Base-by-base conservation (phyloP, 2,888 invertebrate species). In the Timandra comae region DNA sequence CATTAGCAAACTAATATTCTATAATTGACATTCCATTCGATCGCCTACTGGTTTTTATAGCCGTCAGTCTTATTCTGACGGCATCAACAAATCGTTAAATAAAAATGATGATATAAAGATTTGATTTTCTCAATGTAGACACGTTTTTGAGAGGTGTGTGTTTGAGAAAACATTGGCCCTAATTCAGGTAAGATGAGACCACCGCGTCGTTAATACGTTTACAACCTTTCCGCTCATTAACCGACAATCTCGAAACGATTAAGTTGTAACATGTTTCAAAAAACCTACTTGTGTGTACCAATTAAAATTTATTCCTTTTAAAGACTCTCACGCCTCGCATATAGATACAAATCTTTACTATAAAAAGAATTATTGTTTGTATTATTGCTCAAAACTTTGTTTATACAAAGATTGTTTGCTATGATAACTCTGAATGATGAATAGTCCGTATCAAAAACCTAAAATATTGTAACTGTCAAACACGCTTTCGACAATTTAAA, bases 141-240 rank as follows among this genome's bases (percentile, higher is more conserved):
- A 38, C 16, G 36, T 43, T 46, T 25, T 16, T 22, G 39, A 44
- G 34, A 30, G 22, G 22, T 38, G 39, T 33, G 35, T 40, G 46
- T 37, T 34, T 30, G 28, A 32, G 27, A 23, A 33, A 35, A 29
- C 36, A 26, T 40, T 9, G 22, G 27, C 19, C 12, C 25, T 35
- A 37, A 41, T 46, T 43, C 27, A 33, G 34, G 30, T 34, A 29
- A 33, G 30, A 41, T 46, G 34, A 35, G 74, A 77, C 78, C 77
- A 63, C 76, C 75, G 73, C 74, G 75, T 63, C 43, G 76, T 66
- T 67, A 68, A 71, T 73, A 56, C 60, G 52, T 72, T 74, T 74
- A 75, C 69, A 66, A 74, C 68, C 75, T 80, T 80, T 76, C 72
- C 79, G 80, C 78, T 79, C 79, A 80, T 84, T 81, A 78, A 76